Percentiles rank a stretch among this genome's conserved stretches.
These are phyloP conservation scores for Plagodis pulveraria DNA, from an alignment of 2,888 invertebrate genomes.

Conservation along the genomic window DNA sequence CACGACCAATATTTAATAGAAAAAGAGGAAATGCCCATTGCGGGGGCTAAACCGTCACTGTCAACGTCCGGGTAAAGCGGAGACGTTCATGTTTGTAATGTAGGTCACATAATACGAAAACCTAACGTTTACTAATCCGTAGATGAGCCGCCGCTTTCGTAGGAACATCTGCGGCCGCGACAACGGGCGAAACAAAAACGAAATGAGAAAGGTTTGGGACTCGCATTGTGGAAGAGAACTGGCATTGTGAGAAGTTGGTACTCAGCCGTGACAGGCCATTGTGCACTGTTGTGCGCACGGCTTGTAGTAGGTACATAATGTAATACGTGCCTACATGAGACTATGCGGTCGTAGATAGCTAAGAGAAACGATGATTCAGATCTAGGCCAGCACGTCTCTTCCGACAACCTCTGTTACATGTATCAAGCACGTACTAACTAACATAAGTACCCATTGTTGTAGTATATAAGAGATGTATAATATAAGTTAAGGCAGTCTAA, in stretches of 20 bases:
- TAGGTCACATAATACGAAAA: constrained; percentile 71
- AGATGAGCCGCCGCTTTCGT: constrained; percentile 75
- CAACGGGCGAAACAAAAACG: constrained; percentile 77
- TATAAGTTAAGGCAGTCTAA: no score
- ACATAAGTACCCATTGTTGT: no score
- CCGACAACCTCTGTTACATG: no score
- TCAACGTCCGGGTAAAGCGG: constrained; percentile 42
- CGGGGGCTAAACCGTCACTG: constrained; percentile 43
- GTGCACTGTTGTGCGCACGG: constrained; percentile 28
- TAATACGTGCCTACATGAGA: no score
- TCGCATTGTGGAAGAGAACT: constrained; percentile 65
- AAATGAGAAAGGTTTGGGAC: constrained; percentile 81
- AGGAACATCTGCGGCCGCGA: constrained; percentile 74
- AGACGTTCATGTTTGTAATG: constrained; percentile 59
- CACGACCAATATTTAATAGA: constrained; percentile 22
- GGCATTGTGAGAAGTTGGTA: constrained; percentile 73
- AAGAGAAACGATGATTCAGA: no score
- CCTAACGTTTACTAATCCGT: constrained; percentile 79
- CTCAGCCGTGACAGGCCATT: constrained; percentile 57
- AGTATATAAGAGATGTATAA: no score
- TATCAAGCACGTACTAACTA: no score
- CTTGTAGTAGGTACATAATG: no score
- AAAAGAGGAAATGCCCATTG: constrained; percentile 22
- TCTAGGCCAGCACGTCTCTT: no score
- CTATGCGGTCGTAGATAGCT: no score